phyloP scores from a whole-genome alignment of 2,113 vertebrate genomes.

The Fregata magnificens region DNA sequence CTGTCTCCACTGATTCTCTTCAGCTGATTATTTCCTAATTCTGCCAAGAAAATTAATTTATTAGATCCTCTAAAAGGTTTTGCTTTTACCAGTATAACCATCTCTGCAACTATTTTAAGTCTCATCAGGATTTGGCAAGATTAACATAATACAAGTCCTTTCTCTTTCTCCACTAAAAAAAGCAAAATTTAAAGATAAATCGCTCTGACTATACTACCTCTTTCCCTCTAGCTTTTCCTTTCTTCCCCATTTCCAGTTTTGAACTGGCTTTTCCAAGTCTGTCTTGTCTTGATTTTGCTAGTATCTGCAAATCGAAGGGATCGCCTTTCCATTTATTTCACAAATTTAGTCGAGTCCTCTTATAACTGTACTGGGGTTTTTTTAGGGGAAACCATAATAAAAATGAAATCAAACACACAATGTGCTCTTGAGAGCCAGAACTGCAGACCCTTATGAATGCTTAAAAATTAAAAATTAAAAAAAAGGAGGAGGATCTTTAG shows the following conservation, averaged over 20 bases:
- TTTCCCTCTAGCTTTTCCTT: not conserved
- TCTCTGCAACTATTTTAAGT: not conserved
- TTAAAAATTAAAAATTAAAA: not conserved
- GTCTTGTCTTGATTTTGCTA: not conserved
- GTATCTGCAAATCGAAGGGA: not conserved
- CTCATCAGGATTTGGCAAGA: not conserved
- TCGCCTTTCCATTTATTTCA: not conserved
- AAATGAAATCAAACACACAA: not conserved
- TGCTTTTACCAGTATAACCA: not conserved
- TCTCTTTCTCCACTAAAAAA: not conserved
- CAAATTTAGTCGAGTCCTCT: not conserved
- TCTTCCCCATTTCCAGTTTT: not conserved
- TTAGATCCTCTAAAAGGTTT: not conserved
- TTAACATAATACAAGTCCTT: not conserved
- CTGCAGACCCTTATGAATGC: not conserved
- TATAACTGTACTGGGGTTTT: rapidly evolving
- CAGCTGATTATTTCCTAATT: not conserved
- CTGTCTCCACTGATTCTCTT: not conserved
- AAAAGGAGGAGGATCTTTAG: not conserved
- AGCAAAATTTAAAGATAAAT: not conserved
- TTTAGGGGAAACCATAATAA: not conserved
- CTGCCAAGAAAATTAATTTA: not conserved
- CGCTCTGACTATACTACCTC: not conserved
- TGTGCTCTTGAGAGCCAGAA: not conserved
- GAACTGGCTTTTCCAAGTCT: not conserved